phyloP scores from a whole-genome alignment of 2,797 vertebrate genomes.

The Sebastes minor region DNA sequence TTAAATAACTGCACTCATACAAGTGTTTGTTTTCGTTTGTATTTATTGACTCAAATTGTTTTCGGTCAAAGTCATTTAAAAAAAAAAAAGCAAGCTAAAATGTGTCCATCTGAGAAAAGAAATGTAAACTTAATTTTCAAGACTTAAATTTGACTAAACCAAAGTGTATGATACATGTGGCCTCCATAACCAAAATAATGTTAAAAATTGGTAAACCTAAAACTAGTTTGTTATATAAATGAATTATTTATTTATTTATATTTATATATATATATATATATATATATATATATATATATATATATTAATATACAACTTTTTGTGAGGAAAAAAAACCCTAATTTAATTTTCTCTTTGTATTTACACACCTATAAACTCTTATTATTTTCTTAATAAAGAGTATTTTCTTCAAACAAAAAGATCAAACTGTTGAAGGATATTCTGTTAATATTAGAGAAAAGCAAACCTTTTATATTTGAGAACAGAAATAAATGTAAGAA shows the following conservation, averaged over 20 bases:
- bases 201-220: not conserved
- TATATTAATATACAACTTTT: not conserved
- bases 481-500: not conserved
- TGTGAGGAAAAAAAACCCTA: not conserved
- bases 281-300: too few relatives aligned
- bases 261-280: not conserved
- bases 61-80: not conserved
- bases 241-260: too few relatives aligned
- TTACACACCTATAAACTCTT: not conserved
- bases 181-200: not conserved
- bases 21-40: constrained; percentile 17
- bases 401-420: not conserved
- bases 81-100: not conserved
- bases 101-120: not conserved
- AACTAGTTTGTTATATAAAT: not conserved
- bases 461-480: not conserved
- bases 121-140: not conserved
- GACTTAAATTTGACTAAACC: not conserved
- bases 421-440: not conserved
- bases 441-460: not conserved
- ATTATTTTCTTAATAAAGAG: not conserved
- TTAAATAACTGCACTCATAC: constrained; percentile 5
- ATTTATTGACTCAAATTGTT: not conserved
- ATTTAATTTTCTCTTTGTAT: not conserved
- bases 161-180: not conserved